phyloP scores from a whole-genome alignment of 2,113 vertebrate species.

The Fregata magnificens region DNA sequence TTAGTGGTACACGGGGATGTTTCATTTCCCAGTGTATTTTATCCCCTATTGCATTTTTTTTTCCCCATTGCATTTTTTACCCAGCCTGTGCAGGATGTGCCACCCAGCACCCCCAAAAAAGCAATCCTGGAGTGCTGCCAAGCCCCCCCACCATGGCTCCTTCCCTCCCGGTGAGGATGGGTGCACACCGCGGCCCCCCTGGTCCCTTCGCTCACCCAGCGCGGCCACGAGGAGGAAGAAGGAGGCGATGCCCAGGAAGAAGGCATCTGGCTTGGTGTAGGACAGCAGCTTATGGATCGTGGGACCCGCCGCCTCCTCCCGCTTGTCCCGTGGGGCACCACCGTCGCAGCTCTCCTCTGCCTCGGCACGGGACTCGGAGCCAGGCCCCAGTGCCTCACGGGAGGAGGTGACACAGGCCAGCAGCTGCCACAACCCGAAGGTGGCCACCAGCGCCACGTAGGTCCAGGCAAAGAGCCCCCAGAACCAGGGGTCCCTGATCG shows the following conservation, averaged over 20 bases:
- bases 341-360: slow-evolving; percentile 40
- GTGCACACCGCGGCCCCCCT: accelerated
- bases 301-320: slow-evolving; percentile 75
- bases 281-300: slow-evolving; percentile 87
- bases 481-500: slow-evolving; percentile 83
- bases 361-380: background rate
- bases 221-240: slow-evolving; percentile 88
- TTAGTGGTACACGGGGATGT: accelerated
- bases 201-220: slow-evolving; percentile 79
- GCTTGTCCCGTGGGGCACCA: background rate
- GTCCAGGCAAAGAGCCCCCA: slow-evolving; percentile 90
- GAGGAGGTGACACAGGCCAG: slow-evolving; percentile 70
- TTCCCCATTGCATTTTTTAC: background rate
- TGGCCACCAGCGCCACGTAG: slow-evolving; percentile 72
- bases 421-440: slow-evolving; percentile 80
- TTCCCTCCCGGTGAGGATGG: background rate
- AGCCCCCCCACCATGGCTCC: accelerated
- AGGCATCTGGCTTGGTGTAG: slow-evolving; percentile 85
- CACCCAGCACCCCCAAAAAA: background rate
- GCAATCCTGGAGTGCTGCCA: background rate
- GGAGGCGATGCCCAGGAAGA: slow-evolving; percentile 81
- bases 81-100: accelerated
- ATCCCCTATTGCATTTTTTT: background rate
- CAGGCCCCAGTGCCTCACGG: slow-evolving; percentile 36
- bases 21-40: background rate